Base-by-base conservation (phyloP, 2,797 vertebrate species). In the Oreonectes daqikongensis region DNA sequence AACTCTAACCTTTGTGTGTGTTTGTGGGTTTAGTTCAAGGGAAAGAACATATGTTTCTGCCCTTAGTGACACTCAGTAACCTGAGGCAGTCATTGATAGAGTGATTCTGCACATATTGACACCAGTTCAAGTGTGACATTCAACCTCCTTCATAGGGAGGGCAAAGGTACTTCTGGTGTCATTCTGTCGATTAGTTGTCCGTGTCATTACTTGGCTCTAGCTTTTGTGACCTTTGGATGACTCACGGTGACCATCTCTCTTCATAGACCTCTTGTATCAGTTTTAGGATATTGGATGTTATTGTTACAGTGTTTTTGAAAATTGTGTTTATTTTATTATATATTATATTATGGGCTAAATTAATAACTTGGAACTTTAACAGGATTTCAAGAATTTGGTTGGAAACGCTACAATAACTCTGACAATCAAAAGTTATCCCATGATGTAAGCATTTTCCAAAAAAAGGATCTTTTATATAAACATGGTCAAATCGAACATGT, bases 91-190 rank as follows among this genome's bases (percentile, higher is more conserved):
- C 84, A 79, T 69, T 85, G 82, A 87, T 79, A 57, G 69, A 87
- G 84, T 85, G 81, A 84, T 85, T 80, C 50, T 46, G 75, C 81
- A 90, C 63, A 83, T 88, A 52, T 57, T 73, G 80, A 77, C 79
- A 77, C 69, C 69, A 44, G 48, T 63, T 73, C 64, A 71, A 78
- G 70, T 78, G 76, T 78, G 71, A 82, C 73, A 72, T 69, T 69
- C 65, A 76, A 69, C 67, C 79, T 75, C 71, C 71, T 61, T 30
- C 79, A 60, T 38, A 17, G 59, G 48, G 32, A 81, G 77, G 79
- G 76, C 73, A 72, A 68, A 75, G 46, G 77, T 72, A 79, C 72
- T 69, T 42, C 64, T 72, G 71, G 79, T 77, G 75, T 81, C 63
- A 75, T 69, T 63, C 71, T 52, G 46, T 69, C 64, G 35, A 80